phyloP scores from a whole-genome alignment of 2,888 invertebrate genomes.

The Xestia sexstrigata region DNA sequence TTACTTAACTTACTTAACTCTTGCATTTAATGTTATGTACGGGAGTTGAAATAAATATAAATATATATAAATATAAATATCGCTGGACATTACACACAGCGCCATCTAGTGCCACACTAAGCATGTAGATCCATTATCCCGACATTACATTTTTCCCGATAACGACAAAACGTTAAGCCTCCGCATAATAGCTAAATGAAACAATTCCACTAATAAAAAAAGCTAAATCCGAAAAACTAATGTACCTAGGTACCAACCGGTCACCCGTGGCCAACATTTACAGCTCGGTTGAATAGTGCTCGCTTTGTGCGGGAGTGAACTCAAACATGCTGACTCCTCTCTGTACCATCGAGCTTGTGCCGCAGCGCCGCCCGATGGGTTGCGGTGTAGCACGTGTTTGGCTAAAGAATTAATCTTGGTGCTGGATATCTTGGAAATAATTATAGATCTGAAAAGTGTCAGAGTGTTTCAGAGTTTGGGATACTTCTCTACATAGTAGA shows the following conservation, averaged over 20 bases:
- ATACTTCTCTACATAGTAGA: background rate
- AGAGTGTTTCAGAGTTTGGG: background rate
- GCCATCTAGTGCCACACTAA: too few relatives aligned
- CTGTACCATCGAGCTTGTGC: conserved; percentile 16
- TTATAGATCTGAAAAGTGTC: background rate
- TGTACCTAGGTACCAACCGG: background rate
- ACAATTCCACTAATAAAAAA: background rate
- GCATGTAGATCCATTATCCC: too few relatives aligned
- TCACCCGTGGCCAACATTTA: conserved; percentile 30
- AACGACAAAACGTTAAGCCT: background rate
- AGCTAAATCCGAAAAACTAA: conserved; percentile 21
- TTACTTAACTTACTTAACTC: background rate
- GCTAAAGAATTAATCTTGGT: background rate
- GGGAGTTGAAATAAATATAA: background rate
- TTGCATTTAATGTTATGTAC: background rate
- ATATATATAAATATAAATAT: too few relatives aligned
- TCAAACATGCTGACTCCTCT: conserved; percentile 32
- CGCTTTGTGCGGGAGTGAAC: conserved; percentile 19
- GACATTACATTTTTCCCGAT: background rate
- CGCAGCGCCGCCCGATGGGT: background rate
- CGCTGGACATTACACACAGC: too few relatives aligned
- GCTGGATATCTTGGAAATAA: background rate
- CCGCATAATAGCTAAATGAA: background rate
- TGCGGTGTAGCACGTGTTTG: background rate
- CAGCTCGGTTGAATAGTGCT: conserved; percentile 14